A percentile compares a stretch with the other conserved stretches of the same genome.
Conservation (phyloP, 2,888 invertebrate genomes). For the Dynastes maya region DNA sequence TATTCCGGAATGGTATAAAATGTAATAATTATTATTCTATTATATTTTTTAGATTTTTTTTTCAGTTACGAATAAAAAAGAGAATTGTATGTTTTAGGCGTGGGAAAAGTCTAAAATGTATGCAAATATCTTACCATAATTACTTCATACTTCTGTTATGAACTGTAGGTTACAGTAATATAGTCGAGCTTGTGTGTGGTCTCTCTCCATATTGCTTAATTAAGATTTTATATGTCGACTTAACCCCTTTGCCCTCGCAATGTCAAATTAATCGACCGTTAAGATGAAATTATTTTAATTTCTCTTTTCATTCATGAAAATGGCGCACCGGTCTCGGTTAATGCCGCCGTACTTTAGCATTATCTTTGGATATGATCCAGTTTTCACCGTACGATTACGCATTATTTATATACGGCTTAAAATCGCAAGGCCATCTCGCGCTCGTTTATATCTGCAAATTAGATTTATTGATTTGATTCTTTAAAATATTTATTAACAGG, state of each 20-base stretch:
- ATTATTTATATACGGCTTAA: conserved; percentile 39
- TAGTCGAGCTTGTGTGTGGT: conserved; percentile 34
- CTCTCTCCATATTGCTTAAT: conserved; percentile 46
- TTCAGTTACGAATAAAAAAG: no score
- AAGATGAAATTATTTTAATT: conserved; percentile 39
- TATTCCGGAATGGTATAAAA: no score
- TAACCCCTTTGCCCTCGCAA: conserved; percentile 46
- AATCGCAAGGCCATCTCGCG: conserved; percentile 21
- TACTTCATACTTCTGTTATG: neutral
- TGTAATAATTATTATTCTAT: no score
- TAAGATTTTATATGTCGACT: conserved; percentile 44
- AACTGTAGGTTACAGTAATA: neutral
- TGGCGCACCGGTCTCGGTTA: conserved; percentile 1
- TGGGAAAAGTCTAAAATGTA: no score
- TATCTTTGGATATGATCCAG: conserved; percentile 47
- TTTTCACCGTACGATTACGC: conserved; percentile 24
- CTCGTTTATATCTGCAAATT: conserved; percentile 34
- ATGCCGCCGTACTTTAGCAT: conserved; percentile 1
- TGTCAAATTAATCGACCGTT: conserved; percentile 47
- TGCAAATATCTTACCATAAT: neutral
- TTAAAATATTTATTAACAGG: conserved; percentile 29
- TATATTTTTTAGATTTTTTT: no score
- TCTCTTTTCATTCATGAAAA: conserved; percentile 42
- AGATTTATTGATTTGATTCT: conserved; percentile 36
- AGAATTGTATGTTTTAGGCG: no score